Evolutionary conservation across 2,888 invertebrate genomes (phyloP).

Genomic region (Nemotelus nigrinus): DNA sequence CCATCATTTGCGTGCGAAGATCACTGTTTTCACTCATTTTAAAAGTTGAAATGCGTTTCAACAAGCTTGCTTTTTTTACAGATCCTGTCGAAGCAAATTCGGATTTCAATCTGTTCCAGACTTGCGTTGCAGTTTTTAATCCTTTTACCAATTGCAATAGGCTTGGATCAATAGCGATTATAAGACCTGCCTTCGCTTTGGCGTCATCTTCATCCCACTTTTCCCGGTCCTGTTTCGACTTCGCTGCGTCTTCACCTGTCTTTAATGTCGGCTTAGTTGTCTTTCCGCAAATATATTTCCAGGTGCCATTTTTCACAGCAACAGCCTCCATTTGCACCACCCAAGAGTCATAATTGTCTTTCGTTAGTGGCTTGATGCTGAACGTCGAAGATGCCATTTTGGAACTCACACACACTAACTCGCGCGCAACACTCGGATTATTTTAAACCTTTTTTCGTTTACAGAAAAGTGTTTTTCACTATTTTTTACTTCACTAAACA

Average conservation of each 20-base stretch:
- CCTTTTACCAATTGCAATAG: conserved; percentile 41
- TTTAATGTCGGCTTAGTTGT: no score
- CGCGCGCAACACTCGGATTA: no score
- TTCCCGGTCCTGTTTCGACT: not conserved
- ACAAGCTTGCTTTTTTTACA: conserved; percentile 39
- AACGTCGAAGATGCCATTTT: no score
- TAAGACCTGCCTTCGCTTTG: not conserved
- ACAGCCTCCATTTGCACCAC: conserved; percentile 7
- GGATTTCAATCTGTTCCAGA: conserved; percentile 38
- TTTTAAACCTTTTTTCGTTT: no score
- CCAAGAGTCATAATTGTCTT: not conserved
- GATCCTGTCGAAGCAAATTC: conserved; percentile 39
- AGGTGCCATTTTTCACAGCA: conserved; percentile 7
- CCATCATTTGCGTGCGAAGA: conserved; percentile 19
- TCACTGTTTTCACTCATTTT: conserved; percentile 34
- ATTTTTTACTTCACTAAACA: no score
- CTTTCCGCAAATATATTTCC: no score
- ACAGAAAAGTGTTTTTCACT: no score
- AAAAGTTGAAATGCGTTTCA: conserved; percentile 38
- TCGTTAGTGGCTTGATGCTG: no score
- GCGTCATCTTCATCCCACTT: conserved; percentile 17
- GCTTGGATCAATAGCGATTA: conserved; percentile 33
- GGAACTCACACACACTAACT: no score
- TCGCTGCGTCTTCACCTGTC: not conserved
- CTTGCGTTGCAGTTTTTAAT: not conserved